Percentiles rank a stretch among this genome's conserved stretches.
Conservation (phyloP, 2,113 vertebrate genomes). For the Dascyllus trimaculatus region DNA sequence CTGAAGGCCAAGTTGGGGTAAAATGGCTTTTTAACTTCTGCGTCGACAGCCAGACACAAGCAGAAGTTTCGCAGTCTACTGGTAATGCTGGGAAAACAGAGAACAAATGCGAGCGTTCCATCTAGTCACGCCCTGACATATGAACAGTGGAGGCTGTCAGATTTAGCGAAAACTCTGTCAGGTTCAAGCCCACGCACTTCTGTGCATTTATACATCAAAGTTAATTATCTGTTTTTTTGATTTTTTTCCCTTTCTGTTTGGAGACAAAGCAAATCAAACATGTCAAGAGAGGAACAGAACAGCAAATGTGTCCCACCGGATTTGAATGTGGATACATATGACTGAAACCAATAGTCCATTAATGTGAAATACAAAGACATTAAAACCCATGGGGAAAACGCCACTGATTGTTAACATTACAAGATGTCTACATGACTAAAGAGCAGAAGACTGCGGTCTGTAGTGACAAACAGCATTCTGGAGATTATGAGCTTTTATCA, state of each 20-base stretch:
- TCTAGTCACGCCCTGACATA: constrained; percentile 31
- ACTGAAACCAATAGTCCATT: neutral
- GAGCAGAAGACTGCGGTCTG: constrained; percentile 17
- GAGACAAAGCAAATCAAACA: neutral
- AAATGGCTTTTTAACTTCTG: constrained; percentile 16
- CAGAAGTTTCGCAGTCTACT: neutral
- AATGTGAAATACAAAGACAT: neutral
- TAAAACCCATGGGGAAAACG: neutral
- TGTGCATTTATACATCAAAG: constrained; percentile 17
- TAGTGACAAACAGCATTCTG: constrained; percentile 50
- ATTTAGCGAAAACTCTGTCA: constrained; percentile 37
- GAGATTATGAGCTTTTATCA: constrained; percentile 67
- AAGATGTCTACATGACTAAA: constrained; percentile 31
- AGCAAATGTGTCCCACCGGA: neutral
- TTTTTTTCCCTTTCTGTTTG: constrained; percentile 4
- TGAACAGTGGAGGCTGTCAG: constrained; percentile 54
- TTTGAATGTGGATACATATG: neutral
- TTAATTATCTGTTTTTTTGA: constrained; percentile 5
- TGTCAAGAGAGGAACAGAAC: neutral
- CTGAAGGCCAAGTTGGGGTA: neutral
- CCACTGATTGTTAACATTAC: constrained; percentile 28
- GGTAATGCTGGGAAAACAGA: neutral
- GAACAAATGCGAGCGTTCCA: constrained; percentile 33
- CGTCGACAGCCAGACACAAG: neutral
- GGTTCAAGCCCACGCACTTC: constrained; percentile 52